Evolutionary conservation across 1,140 invertebrate species (phyloP).

Genomic region (Drosophila nasuta): DNA sequence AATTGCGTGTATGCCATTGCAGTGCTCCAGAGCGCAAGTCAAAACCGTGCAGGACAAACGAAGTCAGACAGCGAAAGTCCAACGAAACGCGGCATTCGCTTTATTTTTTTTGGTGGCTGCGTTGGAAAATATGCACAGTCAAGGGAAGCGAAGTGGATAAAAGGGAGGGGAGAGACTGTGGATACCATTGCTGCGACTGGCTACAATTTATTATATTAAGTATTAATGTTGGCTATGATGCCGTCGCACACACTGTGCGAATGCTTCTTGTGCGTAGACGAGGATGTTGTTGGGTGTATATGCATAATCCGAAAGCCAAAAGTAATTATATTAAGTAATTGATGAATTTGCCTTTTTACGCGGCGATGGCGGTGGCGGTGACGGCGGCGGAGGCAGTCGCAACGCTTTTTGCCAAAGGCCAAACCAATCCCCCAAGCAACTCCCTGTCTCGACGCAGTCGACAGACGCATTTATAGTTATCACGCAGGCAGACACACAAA

Average conservation of each 20-base stretch:
- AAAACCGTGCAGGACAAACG: conserved; percentile 25
- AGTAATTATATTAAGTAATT: conserved; percentile 84
- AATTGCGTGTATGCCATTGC: conserved; percentile 74
- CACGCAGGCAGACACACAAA: conserved; percentile 7
- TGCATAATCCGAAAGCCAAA: conserved; percentile 83
- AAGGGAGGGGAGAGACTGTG: conserved; percentile 19
- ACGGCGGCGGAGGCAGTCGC: background rate
- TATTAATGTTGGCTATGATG: conserved; percentile 71
- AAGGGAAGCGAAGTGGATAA: conserved; percentile 7
- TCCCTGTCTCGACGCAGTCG: background rate
- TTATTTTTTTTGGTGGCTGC: conserved; percentile 45
- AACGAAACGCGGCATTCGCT: conserved; percentile 16
- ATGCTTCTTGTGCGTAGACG: conserved; percentile 19
- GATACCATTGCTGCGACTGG: conserved; percentile 72
- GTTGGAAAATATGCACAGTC: conserved; percentile 58
- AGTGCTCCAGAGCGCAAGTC: conserved; percentile 32
- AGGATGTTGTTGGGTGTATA: conserved; percentile 54
- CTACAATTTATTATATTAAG: conserved; percentile 83
- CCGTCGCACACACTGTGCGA: conserved; percentile 27
- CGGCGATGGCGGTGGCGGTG: conserved; percentile 3
- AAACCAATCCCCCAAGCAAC: conserved; percentile 10
- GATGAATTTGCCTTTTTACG: conserved; percentile 82
- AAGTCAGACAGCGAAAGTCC: conserved; percentile 34
- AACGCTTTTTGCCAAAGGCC: conserved; percentile 44
- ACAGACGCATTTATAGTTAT: conserved; percentile 30